Evolutionary conservation across 1,140 invertebrate species (phyloP), one percentile per base, ranked within the genome.

Genomic region (Bacillus rossius): DNA sequence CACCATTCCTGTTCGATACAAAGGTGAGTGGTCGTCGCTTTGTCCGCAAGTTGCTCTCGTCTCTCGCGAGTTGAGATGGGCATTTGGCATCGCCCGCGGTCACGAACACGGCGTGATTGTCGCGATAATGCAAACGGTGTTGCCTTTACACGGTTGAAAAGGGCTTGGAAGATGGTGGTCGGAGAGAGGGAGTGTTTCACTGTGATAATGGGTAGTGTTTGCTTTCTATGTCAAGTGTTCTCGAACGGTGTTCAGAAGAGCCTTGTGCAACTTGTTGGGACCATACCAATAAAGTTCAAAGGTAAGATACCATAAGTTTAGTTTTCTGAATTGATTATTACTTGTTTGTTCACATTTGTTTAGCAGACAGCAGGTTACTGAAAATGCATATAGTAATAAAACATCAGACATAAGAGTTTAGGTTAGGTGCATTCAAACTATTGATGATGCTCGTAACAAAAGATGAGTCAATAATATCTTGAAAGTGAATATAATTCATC

Each of bases 1-100:
- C 50, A 98, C 95, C 14, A 94, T 98, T 70, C 94, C 95, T 25
- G 91, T 98, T 1, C 77, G 77, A 34, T 98, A 91, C 71, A 94
- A 91, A 87, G 90, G 92, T 81, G 75, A 71, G 58, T 63, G 55
- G 56, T 57, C 50, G 43, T 40, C 45, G 19, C 51, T n/a, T 41
- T 1, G 7, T 10, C 17, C 20, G 23, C 22, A 20, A 49, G 50
- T 40, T 41, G 2, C n/a, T 25, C 26, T 62, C 50, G 42, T 37
- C 1, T 34, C 49, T 51, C n/a, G n/a, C n/a, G n/a, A n/a, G n/a
- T n/a, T n/a, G n/a, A n/a, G n/a, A n/a, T n/a, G n/a, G n/a, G n/a
- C n/a, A n/a, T n/a, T n/a, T n/a, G n/a, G n/a, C n/a, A n/a, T n/a
- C n/a, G n/a, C n/a, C n/a, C n/a, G n/a, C n/a, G n/a, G n/a, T n/a